phyloP scores from a whole-genome alignment of 2,113 vertebrate genomes.

The Conger conger region DNA sequence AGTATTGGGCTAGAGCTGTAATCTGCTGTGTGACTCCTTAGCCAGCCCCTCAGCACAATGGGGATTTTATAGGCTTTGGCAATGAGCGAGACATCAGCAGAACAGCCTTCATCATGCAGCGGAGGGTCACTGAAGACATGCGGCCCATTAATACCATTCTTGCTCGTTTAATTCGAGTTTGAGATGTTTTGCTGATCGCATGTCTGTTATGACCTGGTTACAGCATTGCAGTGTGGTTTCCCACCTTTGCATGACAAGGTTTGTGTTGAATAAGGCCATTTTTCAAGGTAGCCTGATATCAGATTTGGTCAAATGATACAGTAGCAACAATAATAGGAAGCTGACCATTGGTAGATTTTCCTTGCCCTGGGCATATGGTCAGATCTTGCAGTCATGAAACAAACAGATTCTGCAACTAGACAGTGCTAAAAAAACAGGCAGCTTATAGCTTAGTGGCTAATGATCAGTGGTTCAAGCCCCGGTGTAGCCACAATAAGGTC shows the following conservation, averaged over 20 bases:
- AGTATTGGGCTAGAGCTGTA: constrained; percentile 6
- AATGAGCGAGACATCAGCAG: neutral
- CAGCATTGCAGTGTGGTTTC: neutral
- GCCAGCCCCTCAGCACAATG: neutral
- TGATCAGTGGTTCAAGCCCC: too few species aligned
- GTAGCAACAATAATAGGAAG: neutral
- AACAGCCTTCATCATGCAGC: neutral
- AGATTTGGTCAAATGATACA: constrained; percentile 21
- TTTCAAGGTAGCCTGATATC: neutral
- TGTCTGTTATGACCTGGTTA: too few species aligned
- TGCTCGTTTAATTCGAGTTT: too few species aligned
- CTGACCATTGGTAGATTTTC: constrained; percentile 8
- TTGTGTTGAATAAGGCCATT: neutral
- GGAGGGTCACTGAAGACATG: constrained; percentile 7
- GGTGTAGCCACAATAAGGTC: too few species aligned
- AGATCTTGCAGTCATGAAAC: neutral
- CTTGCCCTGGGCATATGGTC: neutral
- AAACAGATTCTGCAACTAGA: constrained; percentile 5
- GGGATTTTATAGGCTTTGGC: constrained; percentile 3
- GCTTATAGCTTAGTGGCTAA: too few species aligned
- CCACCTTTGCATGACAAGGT: neutral
- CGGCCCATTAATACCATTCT: neutral
- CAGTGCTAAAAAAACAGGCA: constrained; percentile 5
- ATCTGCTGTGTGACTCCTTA: neutral
- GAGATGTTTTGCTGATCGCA: neutral